Evolutionary conservation across 2,797 vertebrate genomes (phyloP), one percentile per base, ranked within the genome.

Genomic region (Alosa sapidissima): DNA sequence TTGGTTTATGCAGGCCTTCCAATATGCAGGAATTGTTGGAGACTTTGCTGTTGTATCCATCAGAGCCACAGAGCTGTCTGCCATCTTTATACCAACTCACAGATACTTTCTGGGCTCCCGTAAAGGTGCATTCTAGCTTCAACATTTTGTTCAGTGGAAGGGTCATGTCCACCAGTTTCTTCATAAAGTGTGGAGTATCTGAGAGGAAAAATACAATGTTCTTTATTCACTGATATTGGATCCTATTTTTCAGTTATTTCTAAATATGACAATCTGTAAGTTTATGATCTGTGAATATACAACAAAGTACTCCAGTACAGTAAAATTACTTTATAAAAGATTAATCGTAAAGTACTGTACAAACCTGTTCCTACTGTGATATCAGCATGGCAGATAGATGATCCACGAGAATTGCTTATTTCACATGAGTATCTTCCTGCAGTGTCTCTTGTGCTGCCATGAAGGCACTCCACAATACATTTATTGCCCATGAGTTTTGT

Each of bases 71-170:
- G 72, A 96, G 89, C n/a, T 86, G 84, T 19, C 85, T 28, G 58
- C 58, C 58, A 24, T 62, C n/a, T 21, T 62, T 62, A 62, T 62
- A 62, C 58, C 58, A 62, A 2, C 6, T 62, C 21, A 62, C 58
- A 62, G 2, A 62, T n/a, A 62, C 13, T 62, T 62, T 62, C 58
- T 62, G 58, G 21, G 58, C 58, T 24, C n/a, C 58, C 1, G 58
- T 62, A 10, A 62, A 62, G n/a, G 58, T 5, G 24, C 58, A 62
- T n/a, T 62, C 58, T 1, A 62, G 58, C 5, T 21, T 92, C 68
- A 96, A 90, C 48, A 96, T 91, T 85, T 94, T 93, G 51, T 94
- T 95, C 47, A 94, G 94, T 87, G 95, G 95, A 87, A 96, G 92
- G 21, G 91, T 93, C 16, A 95, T 94, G 86, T 96, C 94, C 7